Evolutionary conservation across 2,888 invertebrate genomes (phyloP), one percentile per base, ranked within the genome.

Genomic region (Stenurella melanura): DNA sequence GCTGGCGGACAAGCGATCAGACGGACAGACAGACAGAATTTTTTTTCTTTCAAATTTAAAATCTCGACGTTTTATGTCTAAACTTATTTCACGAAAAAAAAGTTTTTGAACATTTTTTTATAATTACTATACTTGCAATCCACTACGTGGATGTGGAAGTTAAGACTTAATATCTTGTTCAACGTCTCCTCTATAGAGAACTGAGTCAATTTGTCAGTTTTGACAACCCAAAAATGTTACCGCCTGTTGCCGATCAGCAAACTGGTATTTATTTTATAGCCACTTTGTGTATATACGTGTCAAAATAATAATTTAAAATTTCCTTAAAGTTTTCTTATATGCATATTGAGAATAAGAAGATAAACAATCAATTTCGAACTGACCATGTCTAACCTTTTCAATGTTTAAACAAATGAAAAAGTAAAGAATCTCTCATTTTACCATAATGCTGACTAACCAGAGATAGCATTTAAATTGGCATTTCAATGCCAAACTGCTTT

Each of bases 401-500:
- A 63, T 30, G 17, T 63, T 30, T 15, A 63, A 63, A n/a, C 4
- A 34, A 30, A 63, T 63, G 12, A n/a, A 63, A 63, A 26, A 42
- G 42, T 42, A 42, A 42, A 42, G 9, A 38, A 38, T n/a, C n/a
- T 1, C 15, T 12, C 15, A 12, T 1, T 34, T 30, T n/a, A 17
- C 10, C 18, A 15, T 12, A 19, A 60, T 10, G 60, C 60, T 30
- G 17, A 12, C 61, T 26, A 61, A 61, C 61, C n/a, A 61, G 61
- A 26, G 30, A 30, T 61, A 61, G 15, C 63, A 63, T 63, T 34
- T 38, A 38, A 64, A 18, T 21, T 38, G 9, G 7, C 12, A 64
- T 18, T 15, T 64, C 63, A 64, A 64, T 64, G 63, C 38, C 63
- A 64, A 64, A 64, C 63, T 11, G 5, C 63, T 64, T 64, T 38